Evolutionary conservation across 1,140 invertebrate species (phyloP), one percentile per base, ranked within the genome.

Genomic region (Colletes gigas): DNA sequence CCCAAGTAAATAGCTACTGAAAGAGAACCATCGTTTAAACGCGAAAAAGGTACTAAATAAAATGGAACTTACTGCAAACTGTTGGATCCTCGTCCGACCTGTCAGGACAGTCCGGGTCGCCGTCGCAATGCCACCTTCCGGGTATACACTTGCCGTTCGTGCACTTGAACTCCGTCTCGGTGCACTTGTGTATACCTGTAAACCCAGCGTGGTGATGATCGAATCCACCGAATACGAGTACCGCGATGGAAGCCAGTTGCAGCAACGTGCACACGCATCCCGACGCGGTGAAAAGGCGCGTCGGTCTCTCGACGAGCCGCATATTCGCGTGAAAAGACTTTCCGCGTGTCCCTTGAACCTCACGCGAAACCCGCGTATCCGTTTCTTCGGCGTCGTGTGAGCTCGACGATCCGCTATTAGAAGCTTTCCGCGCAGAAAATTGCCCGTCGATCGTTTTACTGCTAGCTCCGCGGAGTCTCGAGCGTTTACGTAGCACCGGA

Each of bases 131-230:
- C 96, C 97, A 98, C 85, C 95, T 93, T 62, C 91, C 89, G 0
- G 97, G 96, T 84, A 98, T 97, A 90, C 98, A 98, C 78, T 95
- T 94, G 59, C 96, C 96, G 66, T 96, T 96, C 78, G 94, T 94
- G 92, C 96, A 97, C 80, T 94, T 93, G 92, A 97, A 97, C 90
- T 97, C 96, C 10, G 94, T 92, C 5, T 94, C 89, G 8, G 94
- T 95, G 89, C 96, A 97, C 72, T 94, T 94, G 66, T 94, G 93
- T 30, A 92, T 93, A 80, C 94, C 96, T 96, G 94, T 83, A 94
- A 94, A 78, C 55, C 60, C 69, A 87, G 57, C 41, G 76, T 85
- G 39, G 62, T 70, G 52, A 75, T 74, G 59, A 83, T 85, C 21
- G 80, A 66, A 47, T 68, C 14, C n/a, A 17, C 57, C 52, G 19